Evolutionary conservation across 2,113 vertebrate genomes (phyloP), one percentile per base, ranked within the genome.

Genomic region (Dryoscopus gambensis): DNA sequence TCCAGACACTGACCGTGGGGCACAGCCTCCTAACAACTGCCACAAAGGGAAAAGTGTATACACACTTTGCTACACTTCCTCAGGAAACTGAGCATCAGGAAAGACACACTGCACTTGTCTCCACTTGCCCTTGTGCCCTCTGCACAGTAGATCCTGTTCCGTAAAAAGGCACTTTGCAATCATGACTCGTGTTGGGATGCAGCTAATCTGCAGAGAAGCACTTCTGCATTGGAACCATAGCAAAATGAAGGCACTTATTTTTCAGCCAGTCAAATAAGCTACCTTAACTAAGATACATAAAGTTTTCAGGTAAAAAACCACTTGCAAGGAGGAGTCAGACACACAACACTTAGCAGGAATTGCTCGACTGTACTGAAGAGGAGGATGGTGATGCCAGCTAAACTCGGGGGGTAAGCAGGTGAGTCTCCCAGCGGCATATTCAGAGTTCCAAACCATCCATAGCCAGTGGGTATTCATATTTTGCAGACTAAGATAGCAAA

Each of bases 401-500:
- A 68, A 63, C 20, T n/a, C 4, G 1, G 23, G 7, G 5, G 14
- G 13, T 15, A 56, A 40, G 37, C 15, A 81, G 14, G 19, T n/a
- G 15, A 33, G 35, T n/a, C 40, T 78, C 55, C 25, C 37, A 47
- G 2, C 1, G 11, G 33, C 25, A 56, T 0, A 0, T 8, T 23
- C 19, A 0, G 1, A 77, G 30, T 3, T 21, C 11, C 25, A 39
- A 8, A 1, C 21, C 25, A 30, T 30, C 52, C 13, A 27, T 1
- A 46, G 8, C 31, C 42, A 87, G 23, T 15, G 22, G 25, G 25
- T n/a, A 47, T 8, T 18, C 4, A 1, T n/a, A 53, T 18, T 62
- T 12, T 37, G 17, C 37, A 67, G 62, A 42, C 6, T 23, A 59
- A 83, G 40, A 56, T 0, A 49, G 50, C 12, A 63, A 44, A 78